Percentiles rank a stretch among this genome's conserved stretches.
Conservation (phyloP, 2,888 invertebrate species). For the Caenorhabditis sp. region DNA sequence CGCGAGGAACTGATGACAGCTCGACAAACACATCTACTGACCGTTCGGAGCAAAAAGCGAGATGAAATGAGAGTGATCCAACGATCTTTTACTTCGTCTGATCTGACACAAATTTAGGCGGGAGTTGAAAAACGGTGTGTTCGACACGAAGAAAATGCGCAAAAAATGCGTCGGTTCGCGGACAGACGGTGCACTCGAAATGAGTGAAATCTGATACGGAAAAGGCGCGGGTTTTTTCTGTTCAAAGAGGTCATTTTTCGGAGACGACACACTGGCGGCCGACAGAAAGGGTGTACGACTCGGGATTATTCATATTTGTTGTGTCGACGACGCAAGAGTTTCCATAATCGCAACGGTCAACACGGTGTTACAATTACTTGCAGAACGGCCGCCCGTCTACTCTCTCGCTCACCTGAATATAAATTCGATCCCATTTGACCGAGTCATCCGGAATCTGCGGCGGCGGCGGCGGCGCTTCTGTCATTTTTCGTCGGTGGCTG, state of each 20-base stretch:
- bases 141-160: not conserved
- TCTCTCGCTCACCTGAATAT: slow-evolving; percentile 25
- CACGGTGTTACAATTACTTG: slow-evolving; percentile 44
- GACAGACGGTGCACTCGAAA: slow-evolving; percentile 29
- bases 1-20: slow-evolving; percentile 31
- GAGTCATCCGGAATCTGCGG: slow-evolving; percentile 31
- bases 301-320: slow-evolving; percentile 53
- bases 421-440: slow-evolving; percentile 48
- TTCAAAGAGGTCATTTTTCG: slow-evolving; percentile 44
- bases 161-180: not conserved
- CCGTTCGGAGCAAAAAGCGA: slow-evolving; percentile 47
- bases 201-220: slow-evolving; percentile 42
- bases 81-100: not conserved
- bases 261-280: slow-evolving; percentile 10
- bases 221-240: slow-evolving; percentile 18
- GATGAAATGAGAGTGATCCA: slow-evolving; percentile 9
- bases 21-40: slow-evolving; percentile 35
- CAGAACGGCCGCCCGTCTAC: not conserved
- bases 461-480: not conserved
- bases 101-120: not conserved
- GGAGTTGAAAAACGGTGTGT: not conserved
- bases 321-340: slow-evolving; percentile 40
- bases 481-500: slow-evolving; percentile 2
- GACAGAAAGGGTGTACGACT: slow-evolving; percentile 32
- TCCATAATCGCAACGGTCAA: slow-evolving; percentile 53